phyloP scores from a whole-genome alignment of 2,888 invertebrate genomes.

The Hirtodrosophila confusa region DNA sequence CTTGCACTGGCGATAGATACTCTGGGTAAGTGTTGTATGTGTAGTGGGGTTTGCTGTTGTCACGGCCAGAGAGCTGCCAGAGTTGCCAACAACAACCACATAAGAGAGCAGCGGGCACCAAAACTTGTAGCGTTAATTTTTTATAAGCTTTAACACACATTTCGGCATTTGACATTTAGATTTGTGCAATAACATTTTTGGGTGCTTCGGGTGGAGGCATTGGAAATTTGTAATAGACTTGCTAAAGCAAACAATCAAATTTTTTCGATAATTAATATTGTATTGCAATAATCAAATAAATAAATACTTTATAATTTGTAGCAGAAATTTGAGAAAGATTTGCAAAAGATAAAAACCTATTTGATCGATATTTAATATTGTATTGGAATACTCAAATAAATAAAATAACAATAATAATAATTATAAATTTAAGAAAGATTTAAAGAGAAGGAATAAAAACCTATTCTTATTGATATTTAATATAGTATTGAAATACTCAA shows the following conservation, averaged over 20 bases:
- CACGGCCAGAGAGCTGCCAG: slow-evolving; percentile 56
- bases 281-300: no score
- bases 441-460: no score
- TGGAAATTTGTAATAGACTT: not conserved
- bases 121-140: slow-evolving; percentile 58
- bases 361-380: no score
- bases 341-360: no score
- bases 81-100: slow-evolving; percentile 56
- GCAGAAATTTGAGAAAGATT: no score
- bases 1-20: slow-evolving; percentile 55
- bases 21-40: slow-evolving; percentile 42
- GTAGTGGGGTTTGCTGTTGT: slow-evolving; percentile 59
- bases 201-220: not conserved
- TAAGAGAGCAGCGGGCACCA: slow-evolving; percentile 16
- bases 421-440: no score
- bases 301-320: no score
- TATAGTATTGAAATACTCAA: no score
- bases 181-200: slow-evolving; percentile 19
- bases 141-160: slow-evolving; percentile 56
- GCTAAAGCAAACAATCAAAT: not conserved
- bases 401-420: no score
- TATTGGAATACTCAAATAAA: no score
- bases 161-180: slow-evolving; percentile 52
- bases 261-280: slow-evolving; percentile 1
- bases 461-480: no score